Conservation (phyloP, 2,888 invertebrate species). For the Xanthia togata region DNA sequence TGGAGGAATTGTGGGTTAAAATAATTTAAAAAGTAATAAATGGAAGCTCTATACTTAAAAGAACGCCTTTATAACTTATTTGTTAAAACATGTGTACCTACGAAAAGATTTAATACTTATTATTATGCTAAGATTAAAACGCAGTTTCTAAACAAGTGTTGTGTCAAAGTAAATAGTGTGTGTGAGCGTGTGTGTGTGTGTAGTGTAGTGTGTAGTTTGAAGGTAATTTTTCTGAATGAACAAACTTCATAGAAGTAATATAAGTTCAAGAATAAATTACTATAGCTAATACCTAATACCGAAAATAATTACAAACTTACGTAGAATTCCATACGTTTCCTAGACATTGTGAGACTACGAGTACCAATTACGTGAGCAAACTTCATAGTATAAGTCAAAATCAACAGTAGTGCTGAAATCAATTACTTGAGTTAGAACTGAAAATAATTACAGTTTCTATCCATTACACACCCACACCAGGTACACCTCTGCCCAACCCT, state of each 20-base stretch:
- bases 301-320: background rate
- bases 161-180: no score
- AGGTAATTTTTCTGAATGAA: no score
- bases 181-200: no score
- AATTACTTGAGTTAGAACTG: background rate
- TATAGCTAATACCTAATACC: background rate
- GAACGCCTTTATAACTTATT: no score
- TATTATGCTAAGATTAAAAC: no score
- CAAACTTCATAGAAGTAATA: background rate
- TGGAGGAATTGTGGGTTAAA: background rate
- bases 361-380: constrained; percentile 3
- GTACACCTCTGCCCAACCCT: no score
- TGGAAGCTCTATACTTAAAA: background rate
- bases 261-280: background rate
- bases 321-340: background rate
- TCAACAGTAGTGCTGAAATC: background rate
- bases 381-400: background rate
- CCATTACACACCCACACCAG: no score
- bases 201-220: no score
- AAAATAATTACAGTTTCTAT: background rate
- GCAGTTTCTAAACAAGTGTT: no score
- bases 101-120: no score
- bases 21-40: background rate
- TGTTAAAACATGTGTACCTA: no score
- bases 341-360: no score